Percentiles rank a stretch among this genome's conserved stretches.
Evolutionary conservation across 2,113 vertebrate species (phyloP).

Genomic region (Tricholaema leucomelas): DNA sequence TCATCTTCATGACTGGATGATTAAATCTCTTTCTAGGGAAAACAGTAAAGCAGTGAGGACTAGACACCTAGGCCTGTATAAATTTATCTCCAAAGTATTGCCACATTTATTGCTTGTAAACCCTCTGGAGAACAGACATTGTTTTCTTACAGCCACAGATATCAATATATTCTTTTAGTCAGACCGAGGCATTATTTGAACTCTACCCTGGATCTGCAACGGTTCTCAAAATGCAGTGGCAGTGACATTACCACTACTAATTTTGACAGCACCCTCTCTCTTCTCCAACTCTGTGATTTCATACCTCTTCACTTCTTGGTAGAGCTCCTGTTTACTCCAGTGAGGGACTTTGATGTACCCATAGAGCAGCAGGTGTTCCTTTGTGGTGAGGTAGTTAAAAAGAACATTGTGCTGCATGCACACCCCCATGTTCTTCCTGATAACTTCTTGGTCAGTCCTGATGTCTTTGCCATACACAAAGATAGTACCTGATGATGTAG

Average conservation of each 20-base stretch:
- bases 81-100: constrained; percentile 29
- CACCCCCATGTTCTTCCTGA: constrained; percentile 89
- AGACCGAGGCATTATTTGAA: background rate
- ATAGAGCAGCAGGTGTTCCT: constrained; percentile 92
- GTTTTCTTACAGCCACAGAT: background rate
- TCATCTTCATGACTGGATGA: constrained; percentile 42
- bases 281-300: background rate
- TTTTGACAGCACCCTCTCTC: background rate
- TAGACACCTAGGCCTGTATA: background rate
- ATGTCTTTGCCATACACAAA: constrained; percentile 91
- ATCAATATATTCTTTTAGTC: background rate
- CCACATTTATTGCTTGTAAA: background rate
- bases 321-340: constrained; percentile 83
- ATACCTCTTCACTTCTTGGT: constrained; percentile 88
- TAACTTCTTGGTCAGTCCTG: constrained; percentile 77
- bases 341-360: constrained; percentile 93
- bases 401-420: constrained; percentile 97
- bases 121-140: background rate
- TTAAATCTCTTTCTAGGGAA: constrained; percentile 22
- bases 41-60: constrained; percentile 1
- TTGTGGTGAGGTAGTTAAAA: constrained; percentile 91
- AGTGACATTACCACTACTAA: background rate
- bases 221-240: background rate
- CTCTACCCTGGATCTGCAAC: background rate
- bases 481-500: constrained; percentile 85